Base-by-base conservation (phyloP, 2,888 invertebrate species). In the Globia sparganii region DNA sequence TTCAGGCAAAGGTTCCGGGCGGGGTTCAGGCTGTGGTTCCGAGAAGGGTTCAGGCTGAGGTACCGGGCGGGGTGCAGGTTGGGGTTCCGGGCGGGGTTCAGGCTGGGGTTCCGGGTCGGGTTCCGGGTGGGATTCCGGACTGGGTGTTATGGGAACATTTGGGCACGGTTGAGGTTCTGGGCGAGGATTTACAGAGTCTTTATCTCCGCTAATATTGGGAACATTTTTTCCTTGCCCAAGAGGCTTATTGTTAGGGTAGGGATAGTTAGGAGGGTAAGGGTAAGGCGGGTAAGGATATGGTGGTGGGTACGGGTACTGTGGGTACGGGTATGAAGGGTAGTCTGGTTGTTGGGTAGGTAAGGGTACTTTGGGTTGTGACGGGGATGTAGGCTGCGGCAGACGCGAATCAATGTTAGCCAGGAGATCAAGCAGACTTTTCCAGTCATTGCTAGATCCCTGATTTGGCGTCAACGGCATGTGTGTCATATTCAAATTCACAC, bases 261-360 rank as follows among this genome's bases (percentile, higher is more conserved):
- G 59, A 46, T 73, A 62, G 11, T n/a, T 56, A 46, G 53, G 34
- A 65, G 72, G 72, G 34, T 65, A 77, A 21, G 65, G 59, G 40
- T 72, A 77, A 43, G 64, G 34, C 4, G 49, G 72, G 65, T 80
- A 80, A 62, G 79, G 71, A n/a, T 69, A 79, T 13, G 58, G 69
- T 31, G 73, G 73, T 43, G 65, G 83, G 4, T 78, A 84, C 4
- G 81, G 81, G 31, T 80, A 66, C 67, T 68, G 62, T 21, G 81
- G 76, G 40, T 83, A 69, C 11, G 65, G 46, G 73, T 77, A 65
- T 53, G 62, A 18, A 34, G 80, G 75, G 11, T 37, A 62, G 37
- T 18, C 56, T 28, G 77, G 66, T 40, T 34, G 72, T 34, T 37
- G 76, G 2, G 8, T 28, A 21, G 79, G 77, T 37, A 34, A 25